These are phyloP conservation scores for Premnoplex brunnescens DNA, from an alignment of 2,797 vertebrate species.

Conservation along the genomic window DNA sequence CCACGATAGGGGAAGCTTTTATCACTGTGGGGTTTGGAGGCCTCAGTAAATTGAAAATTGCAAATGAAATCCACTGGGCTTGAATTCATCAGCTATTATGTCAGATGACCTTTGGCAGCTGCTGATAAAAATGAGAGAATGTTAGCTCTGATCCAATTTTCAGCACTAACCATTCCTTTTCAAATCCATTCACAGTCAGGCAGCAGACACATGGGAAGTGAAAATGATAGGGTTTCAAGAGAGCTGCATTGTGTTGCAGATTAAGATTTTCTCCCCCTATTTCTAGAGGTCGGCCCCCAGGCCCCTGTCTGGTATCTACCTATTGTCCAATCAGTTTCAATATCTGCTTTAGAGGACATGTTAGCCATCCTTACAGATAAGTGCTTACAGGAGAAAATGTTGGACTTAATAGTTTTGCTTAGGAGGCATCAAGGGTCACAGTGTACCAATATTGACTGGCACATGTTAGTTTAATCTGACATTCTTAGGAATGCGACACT, in stretches of 20 bases:
- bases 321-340: slow-evolving; percentile 95
- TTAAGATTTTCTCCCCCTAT: slow-evolving; percentile 99
- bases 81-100: slow-evolving; percentile 99
- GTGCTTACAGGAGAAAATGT: slow-evolving; percentile 91
- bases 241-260: slow-evolving; percentile 96
- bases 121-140: slow-evolving; percentile 99
- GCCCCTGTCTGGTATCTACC: slow-evolving; percentile 90
- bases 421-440: slow-evolving; percentile 85
- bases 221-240: slow-evolving; percentile 99
- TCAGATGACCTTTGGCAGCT: slow-evolving; percentile 99
- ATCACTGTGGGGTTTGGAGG: slow-evolving; percentile 90
- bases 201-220: slow-evolving; percentile 91
- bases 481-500: slow-evolving; percentile 82
- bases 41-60: slow-evolving; percentile 99
- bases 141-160: slow-evolving; percentile 99
- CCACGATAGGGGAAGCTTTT: slow-evolving; percentile 97
- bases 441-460: slow-evolving; percentile 90
- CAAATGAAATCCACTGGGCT: slow-evolving; percentile 97
- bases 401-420: slow-evolving; percentile 94
- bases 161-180: slow-evolving; percentile 91
- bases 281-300: slow-evolving; percentile 88
- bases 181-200: slow-evolving; percentile 92
- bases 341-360: slow-evolving; percentile 92
- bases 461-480: slow-evolving; percentile 91
- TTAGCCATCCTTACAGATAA: slow-evolving; percentile 92